These are phyloP conservation scores for Melanerpes formicivorus DNA, from an alignment of 2,113 vertebrate species.

Conservation along the genomic window DNA sequence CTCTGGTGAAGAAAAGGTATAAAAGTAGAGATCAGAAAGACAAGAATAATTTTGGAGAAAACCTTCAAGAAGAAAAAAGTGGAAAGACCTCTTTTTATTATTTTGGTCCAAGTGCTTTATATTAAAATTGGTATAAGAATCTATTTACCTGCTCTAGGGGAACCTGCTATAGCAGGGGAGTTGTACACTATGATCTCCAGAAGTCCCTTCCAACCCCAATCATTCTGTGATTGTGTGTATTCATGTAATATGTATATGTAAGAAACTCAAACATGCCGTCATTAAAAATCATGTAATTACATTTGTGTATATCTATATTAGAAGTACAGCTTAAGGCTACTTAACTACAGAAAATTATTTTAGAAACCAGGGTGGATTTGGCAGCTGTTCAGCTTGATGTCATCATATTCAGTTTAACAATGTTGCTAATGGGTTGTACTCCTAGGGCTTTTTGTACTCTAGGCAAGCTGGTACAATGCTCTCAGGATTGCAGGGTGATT, in stretches of 20 bases:
- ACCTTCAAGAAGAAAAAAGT: background rate
- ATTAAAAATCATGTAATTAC: background rate
- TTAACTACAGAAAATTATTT: background rate
- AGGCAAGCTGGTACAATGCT: background rate
- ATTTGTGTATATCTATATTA: background rate
- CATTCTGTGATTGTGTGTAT: no score
- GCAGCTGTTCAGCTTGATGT: background rate
- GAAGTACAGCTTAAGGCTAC: background rate
- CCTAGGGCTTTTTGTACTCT: fast-evolving
- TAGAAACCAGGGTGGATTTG: background rate
- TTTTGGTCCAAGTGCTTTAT: background rate
- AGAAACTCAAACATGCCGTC: background rate
- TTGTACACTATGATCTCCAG: no score
- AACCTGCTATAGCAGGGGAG: no score
- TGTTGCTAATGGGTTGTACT: background rate
- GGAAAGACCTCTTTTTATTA: background rate
- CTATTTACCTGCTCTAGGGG: no score
- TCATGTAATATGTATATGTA: background rate
- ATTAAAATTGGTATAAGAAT: no score
- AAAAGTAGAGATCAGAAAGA: background rate
- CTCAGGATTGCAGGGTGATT: background rate
- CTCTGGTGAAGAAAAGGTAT: background rate
- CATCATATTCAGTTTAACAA: background rate
- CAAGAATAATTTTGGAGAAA: background rate
- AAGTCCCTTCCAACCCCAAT: no score